Conservation (phyloP, 2,797 vertebrate species). For the Typhlichthys eigenmanni region DNA sequence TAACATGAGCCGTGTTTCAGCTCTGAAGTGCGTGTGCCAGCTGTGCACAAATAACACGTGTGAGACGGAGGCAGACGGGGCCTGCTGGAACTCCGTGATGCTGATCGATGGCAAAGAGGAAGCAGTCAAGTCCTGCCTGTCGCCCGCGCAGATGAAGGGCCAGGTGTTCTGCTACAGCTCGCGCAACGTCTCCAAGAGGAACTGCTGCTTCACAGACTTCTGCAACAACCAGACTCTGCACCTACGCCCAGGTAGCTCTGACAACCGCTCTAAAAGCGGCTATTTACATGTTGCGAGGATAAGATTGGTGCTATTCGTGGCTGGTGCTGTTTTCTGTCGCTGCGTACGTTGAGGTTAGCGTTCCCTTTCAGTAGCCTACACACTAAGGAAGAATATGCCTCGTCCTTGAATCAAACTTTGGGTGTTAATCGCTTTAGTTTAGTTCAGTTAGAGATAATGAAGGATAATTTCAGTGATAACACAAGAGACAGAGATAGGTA, state of each 20-base stretch:
- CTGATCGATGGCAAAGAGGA: slow-evolving; percentile 88
- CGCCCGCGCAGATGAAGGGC: slow-evolving; percentile 85
- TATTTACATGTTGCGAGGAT: background rate
- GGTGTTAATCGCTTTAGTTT: too few relatives aligned
- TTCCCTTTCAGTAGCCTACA: too few relatives aligned
- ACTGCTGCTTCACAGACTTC: slow-evolving; percentile 96
- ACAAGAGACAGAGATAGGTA: background rate
- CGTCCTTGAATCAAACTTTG: too few relatives aligned
- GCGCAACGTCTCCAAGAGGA: slow-evolving; percentile 88
- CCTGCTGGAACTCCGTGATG: slow-evolving; percentile 96
- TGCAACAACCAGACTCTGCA: slow-evolving; percentile 95
- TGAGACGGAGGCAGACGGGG: slow-evolving; percentile 89
- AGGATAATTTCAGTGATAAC: too few relatives aligned
- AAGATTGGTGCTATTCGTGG: background rate
- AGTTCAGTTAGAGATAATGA: background rate
- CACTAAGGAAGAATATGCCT: too few relatives aligned
- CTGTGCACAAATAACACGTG: slow-evolving; percentile 92
- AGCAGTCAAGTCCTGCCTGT: slow-evolving; percentile 88
- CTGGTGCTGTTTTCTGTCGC: background rate
- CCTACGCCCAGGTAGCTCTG: slow-evolving; percentile 79
- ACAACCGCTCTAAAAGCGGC: background rate
- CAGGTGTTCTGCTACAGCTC: slow-evolving; percentile 94
- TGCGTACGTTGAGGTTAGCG: too few relatives aligned
- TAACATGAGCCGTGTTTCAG: slow-evolving; percentile 48
- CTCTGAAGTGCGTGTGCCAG: slow-evolving; percentile 90